A percentile compares a stretch with the other conserved stretches of the same genome.
Conservation (phyloP, 2,797 vertebrate species). For the Typhlichthys eigenmanni region DNA sequence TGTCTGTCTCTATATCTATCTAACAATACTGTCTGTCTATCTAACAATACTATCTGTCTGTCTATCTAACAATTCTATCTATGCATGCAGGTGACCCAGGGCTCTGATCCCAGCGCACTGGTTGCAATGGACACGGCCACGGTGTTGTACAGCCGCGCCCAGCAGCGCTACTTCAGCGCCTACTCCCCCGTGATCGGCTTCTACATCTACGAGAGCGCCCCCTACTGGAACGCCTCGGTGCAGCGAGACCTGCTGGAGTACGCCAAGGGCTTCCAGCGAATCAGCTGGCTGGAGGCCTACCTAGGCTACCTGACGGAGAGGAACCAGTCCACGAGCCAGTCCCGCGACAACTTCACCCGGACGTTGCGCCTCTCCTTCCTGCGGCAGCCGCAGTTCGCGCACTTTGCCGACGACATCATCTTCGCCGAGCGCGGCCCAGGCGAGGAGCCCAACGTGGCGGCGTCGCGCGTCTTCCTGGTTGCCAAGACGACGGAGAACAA, state of each 20-base stretch:
- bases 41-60: not conserved
- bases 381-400: constrained; percentile 86
- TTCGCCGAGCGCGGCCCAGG: constrained; percentile 92
- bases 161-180: constrained; percentile 97
- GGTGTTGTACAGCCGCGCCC: constrained; percentile 90
- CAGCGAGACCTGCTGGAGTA: constrained; percentile 96
- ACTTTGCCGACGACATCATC: constrained; percentile 98
- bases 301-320: constrained; percentile 91
- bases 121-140: constrained; percentile 95
- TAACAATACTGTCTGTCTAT: not conserved
- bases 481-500: constrained; percentile 98
- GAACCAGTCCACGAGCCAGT: constrained; percentile 89
- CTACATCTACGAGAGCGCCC: constrained; percentile 97
- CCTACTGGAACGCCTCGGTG: constrained; percentile 96
- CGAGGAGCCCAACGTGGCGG: constrained; percentile 89
- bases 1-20: no score
- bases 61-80: constrained; percentile 6
- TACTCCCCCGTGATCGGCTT: constrained; percentile 98
- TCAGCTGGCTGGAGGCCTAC: constrained; percentile 98
- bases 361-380: constrained; percentile 90
- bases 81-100: constrained; percentile 85
- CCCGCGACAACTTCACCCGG: constrained; percentile 92
- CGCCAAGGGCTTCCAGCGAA: constrained; percentile 95
- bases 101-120: constrained; percentile 94
- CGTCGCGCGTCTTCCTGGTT: constrained; percentile 95